Conservation (phyloP, 1,140 invertebrate genomes). For the Berghia stephanieae region DNA sequence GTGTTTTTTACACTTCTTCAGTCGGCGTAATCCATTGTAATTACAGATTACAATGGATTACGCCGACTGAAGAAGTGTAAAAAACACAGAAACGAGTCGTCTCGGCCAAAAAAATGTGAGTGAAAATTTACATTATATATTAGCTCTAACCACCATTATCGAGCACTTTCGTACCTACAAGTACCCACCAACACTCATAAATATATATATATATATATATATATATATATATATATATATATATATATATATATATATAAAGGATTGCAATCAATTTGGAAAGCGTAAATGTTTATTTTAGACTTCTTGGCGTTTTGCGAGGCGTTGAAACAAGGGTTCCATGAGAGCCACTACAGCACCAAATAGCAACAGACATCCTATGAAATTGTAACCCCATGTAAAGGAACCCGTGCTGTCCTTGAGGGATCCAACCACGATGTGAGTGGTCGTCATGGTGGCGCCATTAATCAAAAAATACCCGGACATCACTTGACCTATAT, state of each 20-base stretch:
- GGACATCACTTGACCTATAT: conserved; percentile 20
- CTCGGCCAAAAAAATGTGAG: too few species aligned
- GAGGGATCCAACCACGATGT: conserved; percentile 4
- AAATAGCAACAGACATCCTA: neutral
- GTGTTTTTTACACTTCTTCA: too few species aligned
- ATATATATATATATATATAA: neutral
- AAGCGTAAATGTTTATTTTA: neutral
- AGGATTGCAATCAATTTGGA: neutral
- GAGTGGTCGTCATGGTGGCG: neutral
- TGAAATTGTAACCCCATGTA: conserved; percentile 2
- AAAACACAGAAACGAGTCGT: too few species aligned
- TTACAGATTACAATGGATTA: neutral
- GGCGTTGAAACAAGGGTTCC: neutral
- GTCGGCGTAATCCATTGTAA: neutral
- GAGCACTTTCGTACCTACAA: too few species aligned
- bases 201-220: neutral
- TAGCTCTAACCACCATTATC: too few species aligned
- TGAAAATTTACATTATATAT: too few species aligned
- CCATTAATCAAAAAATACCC: conserved; percentile 21
- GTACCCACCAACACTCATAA: too few species aligned
- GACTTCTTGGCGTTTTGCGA: neutral
- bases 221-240: neutral
- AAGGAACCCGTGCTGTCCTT: conserved; percentile 20
- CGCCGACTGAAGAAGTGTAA: too few species aligned
- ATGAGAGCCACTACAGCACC: neutral